A percentile compares a stretch with the other conserved stretches of the same genome.
These are phyloP conservation scores for Drosophila kanekoi DNA, from an alignment of 2,888 invertebrate genomes.

Conservation along the genomic window DNA sequence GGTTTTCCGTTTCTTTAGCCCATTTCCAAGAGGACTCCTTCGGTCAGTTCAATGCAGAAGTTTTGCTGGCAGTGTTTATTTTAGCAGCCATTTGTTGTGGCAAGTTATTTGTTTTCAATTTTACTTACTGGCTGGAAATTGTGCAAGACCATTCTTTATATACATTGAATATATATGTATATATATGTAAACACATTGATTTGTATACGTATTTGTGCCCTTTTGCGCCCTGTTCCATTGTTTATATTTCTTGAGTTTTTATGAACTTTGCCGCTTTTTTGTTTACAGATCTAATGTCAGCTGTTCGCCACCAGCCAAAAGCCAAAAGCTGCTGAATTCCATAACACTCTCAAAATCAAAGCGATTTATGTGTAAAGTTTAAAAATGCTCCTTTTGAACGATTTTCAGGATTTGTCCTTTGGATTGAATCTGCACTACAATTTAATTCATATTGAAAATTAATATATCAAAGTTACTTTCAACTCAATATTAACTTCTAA, in stretches of 20 bases:
- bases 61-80: conserved; percentile 58
- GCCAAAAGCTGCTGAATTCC: neutral
- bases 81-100: conserved; percentile 67
- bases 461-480: too few relatives aligned
- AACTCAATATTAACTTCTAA: too few relatives aligned
- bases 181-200: conserved; percentile 10
- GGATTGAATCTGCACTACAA: too few relatives aligned
- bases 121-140: conserved; percentile 58
- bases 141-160: conserved; percentile 55
- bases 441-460: too few relatives aligned
- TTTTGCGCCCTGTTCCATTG: conserved; percentile 29
- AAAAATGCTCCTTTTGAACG: neutral
- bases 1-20: conserved; percentile 54
- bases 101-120: conserved; percentile 73
- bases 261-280: conserved; percentile 49
- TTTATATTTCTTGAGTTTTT: conserved; percentile 43
- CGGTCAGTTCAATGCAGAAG: conserved; percentile 2
- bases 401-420: neutral
- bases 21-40: conserved; percentile 41
- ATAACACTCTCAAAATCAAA: neutral
- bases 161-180: conserved; percentile 8
- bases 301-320: conserved; percentile 4
- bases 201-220: conserved; percentile 20
- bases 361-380: neutral
- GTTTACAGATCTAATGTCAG: conserved; percentile 35